These are phyloP conservation scores for Cecropterus lyciades DNA, from an alignment of 1,140 invertebrate species.

Conservation along the genomic window DNA sequence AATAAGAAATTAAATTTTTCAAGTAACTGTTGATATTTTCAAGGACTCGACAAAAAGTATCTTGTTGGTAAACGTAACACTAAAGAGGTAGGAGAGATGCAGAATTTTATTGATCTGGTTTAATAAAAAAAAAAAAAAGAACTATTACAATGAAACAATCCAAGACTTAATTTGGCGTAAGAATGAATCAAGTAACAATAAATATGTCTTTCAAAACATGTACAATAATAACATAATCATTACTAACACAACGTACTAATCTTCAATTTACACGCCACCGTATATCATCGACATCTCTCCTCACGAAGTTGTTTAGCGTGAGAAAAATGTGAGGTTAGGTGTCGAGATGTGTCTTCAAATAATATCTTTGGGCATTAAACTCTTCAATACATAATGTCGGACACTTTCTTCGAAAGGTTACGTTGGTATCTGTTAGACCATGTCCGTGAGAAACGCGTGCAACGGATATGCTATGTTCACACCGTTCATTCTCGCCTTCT, in stretches of 20 bases:
- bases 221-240: slow-evolving; percentile 15
- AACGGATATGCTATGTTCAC: slow-evolving; percentile 55
- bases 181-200: too few relatives aligned
- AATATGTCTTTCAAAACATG: background rate
- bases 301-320: slow-evolving; percentile 47
- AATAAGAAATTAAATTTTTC: too few relatives aligned
- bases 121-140: too few relatives aligned
- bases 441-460: slow-evolving; percentile 64
- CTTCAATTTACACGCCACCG: slow-evolving; percentile 45
- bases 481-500: slow-evolving; percentile 60
- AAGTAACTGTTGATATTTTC: too few relatives aligned
- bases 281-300: slow-evolving; percentile 40
- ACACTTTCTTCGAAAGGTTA: slow-evolving; percentile 67
- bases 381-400: slow-evolving; percentile 55
- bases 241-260: slow-evolving; percentile 40
- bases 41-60: too few relatives aligned
- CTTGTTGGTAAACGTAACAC: too few relatives aligned
- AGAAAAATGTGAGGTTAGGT: slow-evolving; percentile 52
- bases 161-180: too few relatives aligned
- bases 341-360: slow-evolving; percentile 12
- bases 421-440: slow-evolving; percentile 44
- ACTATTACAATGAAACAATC: too few relatives aligned
- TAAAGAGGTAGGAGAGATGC: too few relatives aligned
- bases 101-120: too few relatives aligned
- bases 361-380: slow-evolving; percentile 48